A percentile compares a stretch with the other conserved stretches of the same genome.
phyloP scores from a whole-genome alignment of 2,113 vertebrate genomes.

The Guaruba guarouba region DNA sequence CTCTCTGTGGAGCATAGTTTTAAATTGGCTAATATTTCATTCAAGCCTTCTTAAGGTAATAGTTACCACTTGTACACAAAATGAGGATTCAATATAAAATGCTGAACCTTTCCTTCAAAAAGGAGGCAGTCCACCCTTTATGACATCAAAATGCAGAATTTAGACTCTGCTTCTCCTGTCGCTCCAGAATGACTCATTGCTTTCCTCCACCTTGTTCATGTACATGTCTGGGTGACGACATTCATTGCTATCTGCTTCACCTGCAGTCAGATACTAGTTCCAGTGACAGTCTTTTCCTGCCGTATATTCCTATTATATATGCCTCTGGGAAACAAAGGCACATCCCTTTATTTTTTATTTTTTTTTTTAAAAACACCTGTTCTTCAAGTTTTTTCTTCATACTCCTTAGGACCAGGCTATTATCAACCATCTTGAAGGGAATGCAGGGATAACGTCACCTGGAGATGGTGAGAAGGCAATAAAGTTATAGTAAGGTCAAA shows the following conservation, averaged over 20 bases:
- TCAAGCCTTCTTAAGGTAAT: background rate
- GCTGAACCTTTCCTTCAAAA: background rate
- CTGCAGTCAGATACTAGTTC: background rate
- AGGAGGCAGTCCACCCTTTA: background rate
- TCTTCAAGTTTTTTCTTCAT: background rate
- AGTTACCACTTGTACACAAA: slow-evolving; percentile 28
- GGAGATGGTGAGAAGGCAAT: background rate
- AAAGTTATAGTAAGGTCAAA: background rate
- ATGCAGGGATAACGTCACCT: background rate
- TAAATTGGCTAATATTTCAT: slow-evolving; percentile 26
- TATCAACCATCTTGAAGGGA: background rate
- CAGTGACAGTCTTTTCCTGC: background rate
- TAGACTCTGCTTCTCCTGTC: background rate
- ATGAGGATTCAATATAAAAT: background rate
- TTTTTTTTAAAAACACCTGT: background rate
- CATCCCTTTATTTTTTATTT: background rate
- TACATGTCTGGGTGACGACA: background rate
- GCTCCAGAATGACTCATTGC: background rate
- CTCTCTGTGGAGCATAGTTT: background rate
- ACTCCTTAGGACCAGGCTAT: background rate
- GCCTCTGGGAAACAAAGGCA: background rate
- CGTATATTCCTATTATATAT: background rate
- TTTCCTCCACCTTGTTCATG: background rate
- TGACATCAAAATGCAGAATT: background rate
- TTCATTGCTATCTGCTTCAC: background rate